Evolutionary conservation across 2,888 invertebrate genomes (phyloP), one percentile per base, ranked within the genome.

Genomic region (Thera obeliscata): DNA sequence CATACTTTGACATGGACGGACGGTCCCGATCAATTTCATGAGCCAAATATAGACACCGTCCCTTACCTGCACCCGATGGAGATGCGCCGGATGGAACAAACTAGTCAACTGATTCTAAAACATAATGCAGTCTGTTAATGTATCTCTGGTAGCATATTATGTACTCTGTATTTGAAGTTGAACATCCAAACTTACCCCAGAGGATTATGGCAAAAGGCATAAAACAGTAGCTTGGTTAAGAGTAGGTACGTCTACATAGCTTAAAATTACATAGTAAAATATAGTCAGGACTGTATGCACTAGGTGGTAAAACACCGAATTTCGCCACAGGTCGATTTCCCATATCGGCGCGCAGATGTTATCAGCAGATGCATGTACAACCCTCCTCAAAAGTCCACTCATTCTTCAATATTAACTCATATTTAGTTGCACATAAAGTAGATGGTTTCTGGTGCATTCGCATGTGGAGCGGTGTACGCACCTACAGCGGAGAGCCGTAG

Each of bases 401-500:
- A 41, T 43, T 1, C 0, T 33, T 11, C 52, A 33, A 66, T 36
- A 41, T 36, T 54, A 48, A 50, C 11, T 56, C 49, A 61, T 69
- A 65, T 69, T 35, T 2, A 5, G 50, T 3, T 2, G 3, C 55
- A 11, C 3, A 49, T 61, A 67, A 61, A 35, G 69, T 22, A 12
- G 22, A 60, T 49, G 22, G 36, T 50, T 41, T 46, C 54, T 3
- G 11, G 46, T 12, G 54, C 3, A 8, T 43, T 50, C 41, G 12
- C 8, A n/a, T 52, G 2, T 33, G 8, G 43, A 8, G 48, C 41
- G 57, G 61, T 56, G 70, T 59, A 48, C 64, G 64, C 63, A 72
- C 70, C 69, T 68, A 66, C 67, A 68, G 72, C 67, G 64, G 49
- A 55, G 69, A 77, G 78, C 74, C 78, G 82, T 79, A 75, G 78